Percentiles rank a stretch among this genome's conserved stretches.
Conservation (phyloP, 2,797 vertebrate species). For the Lacerta viridis region DNA sequence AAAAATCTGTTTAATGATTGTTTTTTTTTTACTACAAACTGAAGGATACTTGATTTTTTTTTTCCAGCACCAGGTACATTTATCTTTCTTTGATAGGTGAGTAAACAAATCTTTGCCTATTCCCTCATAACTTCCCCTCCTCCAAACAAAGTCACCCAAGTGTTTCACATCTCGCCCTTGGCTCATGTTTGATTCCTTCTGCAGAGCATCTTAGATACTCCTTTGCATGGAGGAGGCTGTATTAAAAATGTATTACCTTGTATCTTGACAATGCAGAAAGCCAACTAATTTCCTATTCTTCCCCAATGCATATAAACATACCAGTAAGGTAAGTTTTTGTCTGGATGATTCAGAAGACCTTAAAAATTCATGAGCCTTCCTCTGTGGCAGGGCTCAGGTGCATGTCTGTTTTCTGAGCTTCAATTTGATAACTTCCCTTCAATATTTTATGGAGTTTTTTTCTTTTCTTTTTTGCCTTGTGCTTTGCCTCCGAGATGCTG, state of each 20-base stretch:
- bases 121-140: not conserved
- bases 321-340: slow-evolving; percentile 29
- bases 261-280: slow-evolving; percentile 49
- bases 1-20: not conserved
- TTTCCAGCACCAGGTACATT: not conserved
- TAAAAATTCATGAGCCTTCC: slow-evolving; percentile 63
- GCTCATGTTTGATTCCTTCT: slow-evolving; percentile 57
- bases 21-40: slow-evolving; percentile 8
- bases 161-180: slow-evolving; percentile 49
- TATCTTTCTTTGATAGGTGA: slow-evolving; percentile 52
- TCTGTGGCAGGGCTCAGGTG: slow-evolving; percentile 52
- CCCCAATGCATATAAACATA: slow-evolving; percentile 29
- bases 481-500: slow-evolving; percentile 54
- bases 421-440: slow-evolving; percentile 51
- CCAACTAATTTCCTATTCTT: slow-evolving; percentile 35
- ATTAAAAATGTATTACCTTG: slow-evolving; percentile 54
- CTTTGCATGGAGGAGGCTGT: slow-evolving; percentile 35
- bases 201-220: slow-evolving; percentile 54
- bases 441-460: slow-evolving; percentile 55
- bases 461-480: not conserved
- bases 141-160: slow-evolving; percentile 6
- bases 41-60: not conserved
- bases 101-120: slow-evolving; percentile 42
- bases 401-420: slow-evolving; percentile 37
- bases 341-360: slow-evolving; percentile 52